These are phyloP conservation scores for Rhinella marina DNA, from an alignment of 2,797 vertebrate species.

Conservation along the genomic window DNA sequence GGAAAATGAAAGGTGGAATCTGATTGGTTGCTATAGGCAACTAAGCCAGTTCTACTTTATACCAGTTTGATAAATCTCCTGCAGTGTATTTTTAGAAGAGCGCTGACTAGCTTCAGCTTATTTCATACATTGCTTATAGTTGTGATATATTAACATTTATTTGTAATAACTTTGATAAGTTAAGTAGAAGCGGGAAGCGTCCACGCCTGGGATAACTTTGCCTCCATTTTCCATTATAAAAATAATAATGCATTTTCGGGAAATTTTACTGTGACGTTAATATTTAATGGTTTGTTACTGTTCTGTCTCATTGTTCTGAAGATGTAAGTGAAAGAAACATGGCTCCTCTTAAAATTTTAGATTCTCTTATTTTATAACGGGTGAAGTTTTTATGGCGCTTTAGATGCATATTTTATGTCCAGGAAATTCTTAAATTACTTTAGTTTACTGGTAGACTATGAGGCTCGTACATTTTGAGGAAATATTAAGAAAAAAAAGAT, in stretches of 20 bases:
- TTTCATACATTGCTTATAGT: no score
- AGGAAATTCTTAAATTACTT: constrained; percentile 43
- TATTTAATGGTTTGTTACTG: constrained; percentile 38
- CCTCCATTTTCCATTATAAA: constrained; percentile 16
- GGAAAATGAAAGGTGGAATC: no score
- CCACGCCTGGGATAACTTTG: background rate
- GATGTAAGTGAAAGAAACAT: constrained; percentile 38
- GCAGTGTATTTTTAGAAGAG: no score
- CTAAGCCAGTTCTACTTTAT: no score
- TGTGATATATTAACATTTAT: no score
- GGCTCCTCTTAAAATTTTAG: constrained; percentile 25
- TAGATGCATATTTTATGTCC: constrained; percentile 48
- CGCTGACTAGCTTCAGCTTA: no score
- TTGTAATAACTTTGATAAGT: no score
- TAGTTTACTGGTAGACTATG: constrained; percentile 44
- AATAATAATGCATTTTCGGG: constrained; percentile 23
- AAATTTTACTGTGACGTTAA: background rate
- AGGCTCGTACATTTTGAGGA: constrained; percentile 27
- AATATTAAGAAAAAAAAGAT: constrained; percentile 28
- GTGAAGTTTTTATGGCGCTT: constrained; percentile 27
- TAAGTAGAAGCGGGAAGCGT: background rate
- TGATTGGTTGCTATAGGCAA: no score
- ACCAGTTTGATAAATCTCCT: no score
- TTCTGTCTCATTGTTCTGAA: constrained; percentile 39
- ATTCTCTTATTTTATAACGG: constrained; percentile 42